Percentiles rank a stretch among this genome's conserved stretches.
These are phyloP conservation scores for Gasterosteus aculeatus DNA, from an alignment of 2,113 vertebrate species.

Conservation along the genomic window DNA sequence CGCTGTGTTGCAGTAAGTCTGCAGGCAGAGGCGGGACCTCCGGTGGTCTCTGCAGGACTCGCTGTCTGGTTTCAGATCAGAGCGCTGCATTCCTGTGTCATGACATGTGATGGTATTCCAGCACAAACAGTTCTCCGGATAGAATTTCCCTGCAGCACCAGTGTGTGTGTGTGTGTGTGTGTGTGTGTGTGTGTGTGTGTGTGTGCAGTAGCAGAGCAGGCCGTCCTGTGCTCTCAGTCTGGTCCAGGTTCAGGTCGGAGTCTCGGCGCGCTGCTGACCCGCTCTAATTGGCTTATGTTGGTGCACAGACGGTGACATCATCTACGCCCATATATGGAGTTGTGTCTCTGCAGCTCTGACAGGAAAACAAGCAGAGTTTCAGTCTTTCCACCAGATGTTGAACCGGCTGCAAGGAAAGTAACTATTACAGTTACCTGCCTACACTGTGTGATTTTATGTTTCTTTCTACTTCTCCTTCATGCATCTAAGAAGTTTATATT, in stretches of 20 bases:
- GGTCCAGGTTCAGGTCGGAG: background rate
- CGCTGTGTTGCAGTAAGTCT: too few species aligned
- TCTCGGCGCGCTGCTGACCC: background rate
- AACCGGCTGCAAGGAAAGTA: background rate
- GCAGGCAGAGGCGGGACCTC: too few species aligned
- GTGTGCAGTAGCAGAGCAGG: background rate
- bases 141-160: too few species aligned
- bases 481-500: too few species aligned
- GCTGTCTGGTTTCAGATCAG: constrained; percentile 19
- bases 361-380: background rate
- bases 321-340: background rate
- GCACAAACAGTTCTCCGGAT: constrained; percentile 52
- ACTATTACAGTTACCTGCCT: background rate
- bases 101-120: constrained; percentile 36
- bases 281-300: background rate
- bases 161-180: background rate
- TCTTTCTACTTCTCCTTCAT: background rate
- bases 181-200: background rate
- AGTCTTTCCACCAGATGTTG: background rate
- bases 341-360: background rate
- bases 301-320: constrained; percentile 3
- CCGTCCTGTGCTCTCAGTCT: background rate
- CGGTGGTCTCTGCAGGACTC: constrained; percentile 13
- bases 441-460: too few species aligned
- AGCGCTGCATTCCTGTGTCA: constrained; percentile 18